Conservation (phyloP, 2,797 vertebrate species). For the Xerus rutilus region DNA sequence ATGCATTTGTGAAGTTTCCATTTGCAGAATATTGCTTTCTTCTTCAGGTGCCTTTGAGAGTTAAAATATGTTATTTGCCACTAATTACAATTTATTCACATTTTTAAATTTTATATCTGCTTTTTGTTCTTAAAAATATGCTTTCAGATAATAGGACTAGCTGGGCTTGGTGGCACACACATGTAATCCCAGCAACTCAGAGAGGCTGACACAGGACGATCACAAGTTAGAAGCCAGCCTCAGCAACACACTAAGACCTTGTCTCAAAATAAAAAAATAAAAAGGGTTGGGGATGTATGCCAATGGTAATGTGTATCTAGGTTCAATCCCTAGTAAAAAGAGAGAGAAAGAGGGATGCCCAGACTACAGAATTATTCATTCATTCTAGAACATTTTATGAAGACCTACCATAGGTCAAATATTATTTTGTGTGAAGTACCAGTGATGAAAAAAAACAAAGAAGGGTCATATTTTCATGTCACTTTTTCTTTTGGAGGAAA, state of each 20-base stretch:
- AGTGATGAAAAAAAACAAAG: neutral
- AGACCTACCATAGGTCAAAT: neutral
- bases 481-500: neutral
- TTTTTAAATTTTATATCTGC: neutral
- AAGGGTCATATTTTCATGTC: neutral
- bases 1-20: neutral
- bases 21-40: neutral
- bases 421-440: neutral
- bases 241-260: too few relatives aligned
- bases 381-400: neutral
- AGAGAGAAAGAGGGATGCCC: too few relatives aligned
- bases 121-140: neutral
- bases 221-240: too few relatives aligned
- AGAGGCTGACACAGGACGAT: too few relatives aligned
- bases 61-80: neutral
- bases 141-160: neutral
- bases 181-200: too few relatives aligned
- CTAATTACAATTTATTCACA: neutral
- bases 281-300: too few relatives aligned
- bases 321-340: too few relatives aligned
- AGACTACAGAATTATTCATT: neutral
- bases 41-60: neutral
- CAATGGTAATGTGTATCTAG: too few relatives aligned
- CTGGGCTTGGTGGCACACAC: too few relatives aligned
- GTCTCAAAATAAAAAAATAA: too few relatives aligned